phyloP scores from a whole-genome alignment of 2,888 invertebrate species.

The Ditylenchus weischeri region DNA sequence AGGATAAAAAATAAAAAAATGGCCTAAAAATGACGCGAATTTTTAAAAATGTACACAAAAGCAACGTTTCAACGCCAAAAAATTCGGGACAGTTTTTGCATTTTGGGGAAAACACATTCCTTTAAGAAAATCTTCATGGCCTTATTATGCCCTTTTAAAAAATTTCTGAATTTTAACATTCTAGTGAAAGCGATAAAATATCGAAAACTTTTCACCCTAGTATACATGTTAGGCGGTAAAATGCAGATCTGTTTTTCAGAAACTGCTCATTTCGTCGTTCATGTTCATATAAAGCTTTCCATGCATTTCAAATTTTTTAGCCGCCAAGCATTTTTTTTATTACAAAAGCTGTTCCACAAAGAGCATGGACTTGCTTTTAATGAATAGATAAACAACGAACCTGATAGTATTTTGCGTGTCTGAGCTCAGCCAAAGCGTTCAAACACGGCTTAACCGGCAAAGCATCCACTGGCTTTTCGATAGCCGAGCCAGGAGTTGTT shows the following conservation, averaged over 20 bases:
- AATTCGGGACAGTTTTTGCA: too few species aligned
- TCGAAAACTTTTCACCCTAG: too few species aligned
- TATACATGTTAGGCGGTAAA: neutral
- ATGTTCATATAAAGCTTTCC: constrained; percentile 17
- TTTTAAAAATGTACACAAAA: too few species aligned
- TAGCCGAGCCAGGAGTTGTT: constrained; percentile 6
- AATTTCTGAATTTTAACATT: too few species aligned
- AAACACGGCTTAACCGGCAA: constrained; percentile 99
- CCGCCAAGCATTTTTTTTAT: constrained; percentile 6
- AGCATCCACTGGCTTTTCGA: constrained; percentile 72
- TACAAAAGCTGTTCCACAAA: constrained; percentile 16
- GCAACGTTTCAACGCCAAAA: too few species aligned
- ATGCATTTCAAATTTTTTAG: constrained; percentile 8
- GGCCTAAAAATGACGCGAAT: too few species aligned
- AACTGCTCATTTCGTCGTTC: constrained; percentile 12
- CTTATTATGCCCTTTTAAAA: too few species aligned
- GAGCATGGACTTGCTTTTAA: constrained; percentile 14
- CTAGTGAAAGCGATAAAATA: too few species aligned
- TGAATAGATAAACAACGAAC: constrained; percentile 65
- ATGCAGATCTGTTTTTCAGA: too few species aligned
- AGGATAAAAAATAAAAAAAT: too few species aligned
- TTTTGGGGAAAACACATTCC: too few species aligned
- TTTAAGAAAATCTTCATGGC: too few species aligned
- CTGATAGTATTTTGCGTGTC: constrained; percentile 99
- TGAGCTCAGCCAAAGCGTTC: constrained; percentile 97